phyloP scores from a whole-genome alignment of 2,888 invertebrate genomes.

The Nycteola revayana region DNA sequence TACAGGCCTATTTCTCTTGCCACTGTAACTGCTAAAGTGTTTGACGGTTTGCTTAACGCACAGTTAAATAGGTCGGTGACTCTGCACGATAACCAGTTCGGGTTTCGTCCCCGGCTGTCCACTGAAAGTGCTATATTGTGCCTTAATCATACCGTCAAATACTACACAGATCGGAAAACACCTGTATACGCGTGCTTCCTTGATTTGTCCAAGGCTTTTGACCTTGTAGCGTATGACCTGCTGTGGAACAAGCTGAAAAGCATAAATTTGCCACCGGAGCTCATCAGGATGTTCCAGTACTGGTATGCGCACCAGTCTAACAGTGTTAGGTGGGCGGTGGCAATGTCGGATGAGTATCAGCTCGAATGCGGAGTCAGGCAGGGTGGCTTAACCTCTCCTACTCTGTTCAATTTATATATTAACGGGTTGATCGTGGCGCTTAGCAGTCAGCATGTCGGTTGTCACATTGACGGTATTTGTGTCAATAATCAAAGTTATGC shows the following conservation, averaged over 20 bases:
- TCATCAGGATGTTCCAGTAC: neutral
- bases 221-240: neutral
- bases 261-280: neutral
- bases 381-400: slow-evolving; percentile 6
- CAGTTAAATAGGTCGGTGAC: too few relatives aligned
- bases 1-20: too few relatives aligned
- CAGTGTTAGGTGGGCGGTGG: slow-evolving; percentile 1
- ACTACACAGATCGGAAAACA: too few relatives aligned
- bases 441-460: neutral
- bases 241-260: slow-evolving; percentile 1
- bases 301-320: slow-evolving; percentile 3
- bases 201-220: slow-evolving; percentile 3
- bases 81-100: too few relatives aligned
- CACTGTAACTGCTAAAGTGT: too few relatives aligned
- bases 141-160: too few relatives aligned
- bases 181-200: too few relatives aligned
- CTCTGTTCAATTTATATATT: slow-evolving; percentile 5
- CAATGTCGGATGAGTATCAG: neutral
- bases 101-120: too few relatives aligned
- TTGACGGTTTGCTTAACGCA: too few relatives aligned
- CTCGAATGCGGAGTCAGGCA: slow-evolving; percentile 1
- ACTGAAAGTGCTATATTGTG: too few relatives aligned
- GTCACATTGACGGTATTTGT: neutral
- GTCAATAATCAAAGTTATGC: neutral
- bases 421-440: slow-evolving; percentile 6